A percentile compares a stretch with the other conserved stretches of the same genome.
These are phyloP conservation scores for Nycticryphes semicollaris DNA, from an alignment of 2,113 vertebrate species.

Conservation along the genomic window DNA sequence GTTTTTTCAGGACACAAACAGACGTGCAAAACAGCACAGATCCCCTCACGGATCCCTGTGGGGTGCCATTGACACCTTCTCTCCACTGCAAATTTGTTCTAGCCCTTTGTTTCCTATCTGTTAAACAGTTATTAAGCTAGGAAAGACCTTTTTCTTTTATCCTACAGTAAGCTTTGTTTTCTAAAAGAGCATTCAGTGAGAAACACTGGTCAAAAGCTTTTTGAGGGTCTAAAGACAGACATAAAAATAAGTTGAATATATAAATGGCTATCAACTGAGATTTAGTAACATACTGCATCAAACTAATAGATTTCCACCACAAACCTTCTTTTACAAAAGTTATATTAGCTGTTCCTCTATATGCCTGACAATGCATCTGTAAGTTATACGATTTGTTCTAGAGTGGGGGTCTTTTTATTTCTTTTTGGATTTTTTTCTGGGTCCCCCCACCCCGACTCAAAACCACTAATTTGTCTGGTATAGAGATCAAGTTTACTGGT, in stretches of 20 bases:
- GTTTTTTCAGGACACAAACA: background rate
- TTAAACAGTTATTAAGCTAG: background rate
- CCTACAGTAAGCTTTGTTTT: background rate
- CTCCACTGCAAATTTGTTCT: background rate
- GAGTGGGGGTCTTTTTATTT: background rate
- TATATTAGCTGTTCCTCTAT: background rate
- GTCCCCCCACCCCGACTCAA: too few relatives aligned
- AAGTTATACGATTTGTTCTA: background rate
- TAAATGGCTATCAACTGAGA: background rate
- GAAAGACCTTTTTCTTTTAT: background rate
- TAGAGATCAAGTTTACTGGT: background rate
- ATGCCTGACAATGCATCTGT: background rate
- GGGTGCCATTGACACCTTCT: background rate
- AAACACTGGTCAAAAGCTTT: background rate
- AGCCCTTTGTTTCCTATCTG: background rate
- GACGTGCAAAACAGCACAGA: background rate
- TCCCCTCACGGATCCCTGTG: accelerated
- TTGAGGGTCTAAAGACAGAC: background rate
- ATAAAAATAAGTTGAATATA: background rate
- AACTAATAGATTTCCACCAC: background rate
- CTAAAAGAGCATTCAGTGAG: background rate
- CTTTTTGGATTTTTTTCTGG: background rate
- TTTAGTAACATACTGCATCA: background rate
- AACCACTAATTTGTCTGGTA: background rate
- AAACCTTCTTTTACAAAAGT: background rate